Conservation (phyloP, 2,113 vertebrate genomes). For the Macroglossus sobrinus region DNA sequence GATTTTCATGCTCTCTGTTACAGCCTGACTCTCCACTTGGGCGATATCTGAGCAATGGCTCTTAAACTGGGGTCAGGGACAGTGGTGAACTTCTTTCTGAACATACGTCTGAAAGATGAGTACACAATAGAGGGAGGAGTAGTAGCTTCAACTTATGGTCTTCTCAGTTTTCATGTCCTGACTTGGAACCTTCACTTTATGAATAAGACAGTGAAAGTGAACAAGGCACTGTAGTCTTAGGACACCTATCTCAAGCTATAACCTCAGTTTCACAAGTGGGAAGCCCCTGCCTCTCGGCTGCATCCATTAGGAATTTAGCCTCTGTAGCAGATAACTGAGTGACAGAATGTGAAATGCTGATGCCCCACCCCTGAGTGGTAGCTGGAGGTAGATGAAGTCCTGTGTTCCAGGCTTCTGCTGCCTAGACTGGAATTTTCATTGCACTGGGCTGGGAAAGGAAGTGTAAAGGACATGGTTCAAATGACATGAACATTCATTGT, state of each 20-base stretch:
- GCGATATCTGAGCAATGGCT: not conserved
- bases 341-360: not conserved
- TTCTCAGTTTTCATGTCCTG: not conserved
- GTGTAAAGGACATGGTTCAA: not conserved
- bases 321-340: not conserved
- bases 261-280: not conserved
- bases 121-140: accelerated
- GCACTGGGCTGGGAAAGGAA: not conserved
- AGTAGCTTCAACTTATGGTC: no score
- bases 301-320: not conserved
- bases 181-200: not conserved
- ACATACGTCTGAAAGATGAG: not conserved
- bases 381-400: accelerated
- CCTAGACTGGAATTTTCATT: not conserved
- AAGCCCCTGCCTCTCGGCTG: not conserved
- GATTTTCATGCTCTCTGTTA: not conserved
- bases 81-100: not conserved
- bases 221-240: not conserved
- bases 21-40: not conserved
- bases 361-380: not conserved
- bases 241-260: accelerated
- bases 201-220: not conserved
- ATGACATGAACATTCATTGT: not conserved
- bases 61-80: not conserved
- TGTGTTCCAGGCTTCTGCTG: not conserved